These are phyloP conservation scores for Gisinianus flammeolus DNA, from an alignment of 2,888 invertebrate genomes.

Conservation along the genomic window DNA sequence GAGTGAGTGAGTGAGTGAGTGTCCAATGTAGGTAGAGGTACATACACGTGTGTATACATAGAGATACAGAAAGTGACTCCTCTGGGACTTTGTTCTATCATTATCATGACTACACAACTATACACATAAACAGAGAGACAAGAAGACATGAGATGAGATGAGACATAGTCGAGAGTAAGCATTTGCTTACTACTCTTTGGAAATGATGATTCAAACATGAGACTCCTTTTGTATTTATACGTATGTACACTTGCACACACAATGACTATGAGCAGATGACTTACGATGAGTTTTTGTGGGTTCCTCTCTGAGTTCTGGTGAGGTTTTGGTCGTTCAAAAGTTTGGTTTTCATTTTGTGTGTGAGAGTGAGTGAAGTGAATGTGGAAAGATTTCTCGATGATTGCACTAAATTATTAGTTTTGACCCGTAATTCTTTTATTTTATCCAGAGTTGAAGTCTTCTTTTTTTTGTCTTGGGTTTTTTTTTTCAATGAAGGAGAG, in stretches of 20 bases:
- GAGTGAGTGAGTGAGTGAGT: too few species aligned
- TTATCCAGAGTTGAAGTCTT: not conserved
- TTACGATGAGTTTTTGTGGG: not conserved
- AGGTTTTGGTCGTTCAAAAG: not conserved
- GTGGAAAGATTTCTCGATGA: not conserved
- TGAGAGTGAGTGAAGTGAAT: not conserved
- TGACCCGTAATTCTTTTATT: slow-evolving; percentile 12
- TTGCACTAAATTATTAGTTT: slow-evolving; percentile 27
- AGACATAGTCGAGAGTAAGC: too few species aligned
- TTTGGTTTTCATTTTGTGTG: not conserved
- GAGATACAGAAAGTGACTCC: too few species aligned
- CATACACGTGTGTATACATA: too few species aligned
- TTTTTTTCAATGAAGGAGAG: not conserved
- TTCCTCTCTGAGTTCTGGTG: too few species aligned
- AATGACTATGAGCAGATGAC: not conserved
- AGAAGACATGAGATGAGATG: too few species aligned
- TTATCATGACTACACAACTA: not conserved
- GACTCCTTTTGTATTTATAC: not conserved
- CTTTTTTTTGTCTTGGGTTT: not conserved
- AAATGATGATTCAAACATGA: too few species aligned
- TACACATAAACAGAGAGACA: too few species aligned
- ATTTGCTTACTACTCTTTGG: too few species aligned
- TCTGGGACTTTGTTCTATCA: too few species aligned
- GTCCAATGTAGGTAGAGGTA: too few species aligned
- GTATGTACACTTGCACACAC: not conserved